A percentile compares a stretch with the other conserved stretches of the same genome.
Conservation (phyloP, 2,113 vertebrate species). For the Chrysemys picta region DNA sequence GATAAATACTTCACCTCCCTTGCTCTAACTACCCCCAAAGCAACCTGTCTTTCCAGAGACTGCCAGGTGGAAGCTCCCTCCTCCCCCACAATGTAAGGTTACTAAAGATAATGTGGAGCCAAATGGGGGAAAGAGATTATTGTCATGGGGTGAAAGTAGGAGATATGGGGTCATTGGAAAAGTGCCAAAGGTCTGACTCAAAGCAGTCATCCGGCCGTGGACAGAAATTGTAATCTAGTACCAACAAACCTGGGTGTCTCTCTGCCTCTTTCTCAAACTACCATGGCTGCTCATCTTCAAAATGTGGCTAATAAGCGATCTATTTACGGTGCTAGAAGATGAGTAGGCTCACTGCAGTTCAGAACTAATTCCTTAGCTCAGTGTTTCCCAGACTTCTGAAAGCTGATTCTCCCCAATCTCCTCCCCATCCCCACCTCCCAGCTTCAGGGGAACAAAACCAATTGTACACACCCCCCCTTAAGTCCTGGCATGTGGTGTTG, state of each 20-base stretch:
- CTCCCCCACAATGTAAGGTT: not conserved
- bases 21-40: not conserved
- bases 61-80: not conserved
- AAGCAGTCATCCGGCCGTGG: not conserved
- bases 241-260: not conserved
- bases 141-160: not conserved
- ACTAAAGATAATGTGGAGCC: not conserved
- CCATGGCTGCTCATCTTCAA: not conserved
- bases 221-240: not conserved
- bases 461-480: not conserved
- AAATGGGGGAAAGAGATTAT: not conserved
- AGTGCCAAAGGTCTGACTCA: not conserved
- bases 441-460: not conserved
- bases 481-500: not conserved
- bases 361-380: not conserved
- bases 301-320: not conserved
- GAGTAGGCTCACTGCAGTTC: not conserved
- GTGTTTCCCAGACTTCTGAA: not conserved
- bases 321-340: not conserved
- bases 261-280: not conserved
- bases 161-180: not conserved
- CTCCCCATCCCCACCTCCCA: not conserved
- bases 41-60: not conserved
- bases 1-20: not conserved
- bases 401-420: not conserved